phyloP scores from a whole-genome alignment of 2,888 invertebrate species.

The Melangyna quadrimaculata region DNA sequence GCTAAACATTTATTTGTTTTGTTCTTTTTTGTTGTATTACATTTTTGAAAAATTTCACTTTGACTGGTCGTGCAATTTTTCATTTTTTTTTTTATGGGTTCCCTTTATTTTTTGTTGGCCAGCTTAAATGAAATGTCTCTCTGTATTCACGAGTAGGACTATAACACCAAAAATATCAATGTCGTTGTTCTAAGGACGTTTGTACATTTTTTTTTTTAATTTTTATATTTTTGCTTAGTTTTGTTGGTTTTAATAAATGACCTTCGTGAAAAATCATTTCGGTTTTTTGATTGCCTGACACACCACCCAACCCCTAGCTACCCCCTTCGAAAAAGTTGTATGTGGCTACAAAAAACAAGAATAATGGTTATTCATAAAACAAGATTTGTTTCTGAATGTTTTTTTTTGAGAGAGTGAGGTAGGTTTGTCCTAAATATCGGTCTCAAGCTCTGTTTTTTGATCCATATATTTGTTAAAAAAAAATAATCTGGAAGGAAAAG shows the following conservation, averaged over 20 bases:
- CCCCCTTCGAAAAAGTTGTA: neutral
- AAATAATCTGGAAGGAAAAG: neutral
- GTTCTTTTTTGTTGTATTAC: neutral
- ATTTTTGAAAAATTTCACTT: constrained; percentile 16
- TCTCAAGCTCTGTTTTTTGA: neutral
- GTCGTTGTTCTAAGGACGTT: neutral
- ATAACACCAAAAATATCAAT: constrained; percentile 5
- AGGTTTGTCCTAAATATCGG: neutral
- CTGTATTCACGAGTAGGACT: neutral
- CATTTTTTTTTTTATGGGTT: neutral
- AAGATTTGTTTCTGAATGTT: neutral
- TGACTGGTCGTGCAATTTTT: constrained; percentile 20
- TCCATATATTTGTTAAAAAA: constrained; percentile 5
- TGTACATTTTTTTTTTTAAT: neutral
- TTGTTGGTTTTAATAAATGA: constrained; percentile 56
- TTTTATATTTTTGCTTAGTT: constrained; percentile 12
- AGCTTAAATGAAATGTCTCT: neutral
- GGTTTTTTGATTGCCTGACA: constrained; percentile 8
- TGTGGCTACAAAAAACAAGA: neutral
- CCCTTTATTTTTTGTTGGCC: neutral
- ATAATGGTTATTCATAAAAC: constrained; percentile 26
- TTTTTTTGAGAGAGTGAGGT: neutral
- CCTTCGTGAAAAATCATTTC: constrained; percentile 39
- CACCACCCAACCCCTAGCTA: neutral
- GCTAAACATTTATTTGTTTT: neutral